Conservation (phyloP, 2,888 invertebrate species). For the Pterostichus niger region DNA sequence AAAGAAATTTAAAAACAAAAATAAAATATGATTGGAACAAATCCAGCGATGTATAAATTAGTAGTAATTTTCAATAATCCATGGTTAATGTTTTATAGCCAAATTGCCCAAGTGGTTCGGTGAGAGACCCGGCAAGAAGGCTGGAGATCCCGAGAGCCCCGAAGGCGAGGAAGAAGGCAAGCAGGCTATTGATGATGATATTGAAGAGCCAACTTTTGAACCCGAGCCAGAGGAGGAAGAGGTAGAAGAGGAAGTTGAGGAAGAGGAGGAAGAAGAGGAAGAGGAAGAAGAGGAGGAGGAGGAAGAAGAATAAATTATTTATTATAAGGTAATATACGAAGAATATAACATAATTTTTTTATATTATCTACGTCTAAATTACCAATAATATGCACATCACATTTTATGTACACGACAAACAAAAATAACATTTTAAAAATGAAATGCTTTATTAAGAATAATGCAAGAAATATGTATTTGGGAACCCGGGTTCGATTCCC, state of each 20-base stretch:
- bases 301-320: slow-evolving; percentile 74
- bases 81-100: slow-evolving; percentile 79
- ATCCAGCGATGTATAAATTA: slow-evolving; percentile 45
- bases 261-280: slow-evolving; percentile 88
- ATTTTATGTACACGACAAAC: too few relatives aligned
- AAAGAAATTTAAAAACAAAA: slow-evolving; percentile 4
- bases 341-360: too few relatives aligned
- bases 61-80: neutral
- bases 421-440: too few relatives aligned
- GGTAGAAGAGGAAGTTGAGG: slow-evolving; percentile 85
- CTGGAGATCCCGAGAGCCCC: slow-evolving; percentile 92
- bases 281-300: slow-evolving; percentile 85
- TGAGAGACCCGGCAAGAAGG: slow-evolving; percentile 95
- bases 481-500: too few relatives aligned
- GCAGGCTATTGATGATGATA: slow-evolving; percentile 84
- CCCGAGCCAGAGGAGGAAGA: slow-evolving; percentile 88
- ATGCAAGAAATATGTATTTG: too few relatives aligned
- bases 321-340: slow-evolving; percentile 46
- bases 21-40: slow-evolving; percentile 24
- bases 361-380: too few relatives aligned
- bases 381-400: too few relatives aligned
- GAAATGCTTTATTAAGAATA: too few relatives aligned
- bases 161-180: slow-evolving; percentile 94
- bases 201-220: slow-evolving; percentile 81
- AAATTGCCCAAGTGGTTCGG: slow-evolving; percentile 97